Percentiles rank a stretch among this genome's conserved stretches.
phyloP scores from a whole-genome alignment of 2,888 invertebrate genomes.

The Biston betularia region DNA sequence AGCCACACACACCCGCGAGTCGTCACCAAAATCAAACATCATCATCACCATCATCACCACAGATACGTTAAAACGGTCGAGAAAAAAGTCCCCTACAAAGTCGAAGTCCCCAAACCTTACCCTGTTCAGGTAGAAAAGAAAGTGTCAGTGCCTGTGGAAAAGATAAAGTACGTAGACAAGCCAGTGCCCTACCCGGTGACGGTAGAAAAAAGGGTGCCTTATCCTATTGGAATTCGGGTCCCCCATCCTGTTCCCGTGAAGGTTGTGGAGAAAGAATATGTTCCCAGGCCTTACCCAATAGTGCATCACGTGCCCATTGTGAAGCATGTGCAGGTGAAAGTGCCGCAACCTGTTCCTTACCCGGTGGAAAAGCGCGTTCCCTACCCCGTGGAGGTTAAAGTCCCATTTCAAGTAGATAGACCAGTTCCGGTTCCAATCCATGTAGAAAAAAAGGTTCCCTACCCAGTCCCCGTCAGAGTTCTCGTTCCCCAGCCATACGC shows the following conservation, averaged over 20 bases:
- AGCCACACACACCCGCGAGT: conserved; percentile 61
- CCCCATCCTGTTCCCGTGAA: conserved; percentile 82
- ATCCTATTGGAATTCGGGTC: conserved; percentile 76
- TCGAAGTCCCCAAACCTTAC: conserved; percentile 86
- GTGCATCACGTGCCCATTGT: conserved; percentile 76
- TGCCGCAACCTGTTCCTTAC: conserved; percentile 73
- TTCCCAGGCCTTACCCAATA: conserved; percentile 80
- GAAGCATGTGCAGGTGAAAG: conserved; percentile 75
- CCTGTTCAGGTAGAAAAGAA: conserved; percentile 77
- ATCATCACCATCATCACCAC: conserved; percentile 89
- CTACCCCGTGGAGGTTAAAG: conserved; percentile 71
- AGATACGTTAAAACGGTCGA: conserved; percentile 87
- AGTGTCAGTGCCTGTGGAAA: conserved; percentile 71
- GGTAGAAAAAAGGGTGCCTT: conserved; percentile 79
- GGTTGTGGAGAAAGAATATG: conserved; percentile 80
- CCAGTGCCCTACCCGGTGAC: conserved; percentile 75
- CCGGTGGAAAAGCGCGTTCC: conserved; percentile 77
- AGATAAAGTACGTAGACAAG: conserved; percentile 69
- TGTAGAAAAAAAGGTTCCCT: conserved; percentile 77
- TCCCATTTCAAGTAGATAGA: conserved; percentile 71
- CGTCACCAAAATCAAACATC: conserved; percentile 84
- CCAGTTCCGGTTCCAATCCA: conserved; percentile 72
- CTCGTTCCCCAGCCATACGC: conserved; percentile 82
- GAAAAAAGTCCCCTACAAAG: conserved; percentile 82
- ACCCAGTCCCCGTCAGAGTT: conserved; percentile 76